Conservation (phyloP, 2,888 invertebrate genomes). For the Habroteleia sp. region DNA sequence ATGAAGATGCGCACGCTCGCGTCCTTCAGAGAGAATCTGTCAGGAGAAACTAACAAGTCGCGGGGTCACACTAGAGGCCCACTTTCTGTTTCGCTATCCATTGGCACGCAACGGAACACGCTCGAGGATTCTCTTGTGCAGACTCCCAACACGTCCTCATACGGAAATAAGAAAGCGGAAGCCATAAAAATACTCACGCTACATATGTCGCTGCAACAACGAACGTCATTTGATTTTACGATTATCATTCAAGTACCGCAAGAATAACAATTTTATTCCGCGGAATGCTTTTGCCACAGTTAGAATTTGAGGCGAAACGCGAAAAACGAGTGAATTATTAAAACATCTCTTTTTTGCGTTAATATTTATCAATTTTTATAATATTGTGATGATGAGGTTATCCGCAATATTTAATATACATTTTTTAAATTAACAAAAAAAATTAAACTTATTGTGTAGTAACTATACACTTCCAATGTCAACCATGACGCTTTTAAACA, state of each 20-base stretch:
- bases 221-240: conserved; percentile 40
- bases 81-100: conserved; percentile 62
- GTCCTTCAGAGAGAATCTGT: conserved; percentile 54
- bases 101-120: conserved; percentile 1
- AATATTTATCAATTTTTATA: too few species aligned
- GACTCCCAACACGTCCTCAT: conserved; percentile 48
- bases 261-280: conserved; percentile 48
- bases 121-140: conserved; percentile 26
- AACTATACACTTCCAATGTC: too few species aligned
- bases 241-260: conserved; percentile 27
- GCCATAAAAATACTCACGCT: conserved; percentile 39
- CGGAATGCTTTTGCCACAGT: conserved; percentile 13
- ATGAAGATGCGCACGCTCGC: conserved; percentile 24
- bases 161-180: conserved; percentile 64
- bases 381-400: too few species aligned
- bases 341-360: too few species aligned
- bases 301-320: conserved; percentile 10
- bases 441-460: too few species aligned
- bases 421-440: too few species aligned
- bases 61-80: conserved; percentile 59
- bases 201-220: conserved; percentile 54
- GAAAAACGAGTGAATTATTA: too few species aligned
- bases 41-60: conserved; percentile 58
- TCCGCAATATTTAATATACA: too few species aligned
- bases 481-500: too few species aligned